Evolutionary conservation across 2,888 invertebrate genomes (phyloP).

Genomic region (Balanococcus diminutus): DNA sequence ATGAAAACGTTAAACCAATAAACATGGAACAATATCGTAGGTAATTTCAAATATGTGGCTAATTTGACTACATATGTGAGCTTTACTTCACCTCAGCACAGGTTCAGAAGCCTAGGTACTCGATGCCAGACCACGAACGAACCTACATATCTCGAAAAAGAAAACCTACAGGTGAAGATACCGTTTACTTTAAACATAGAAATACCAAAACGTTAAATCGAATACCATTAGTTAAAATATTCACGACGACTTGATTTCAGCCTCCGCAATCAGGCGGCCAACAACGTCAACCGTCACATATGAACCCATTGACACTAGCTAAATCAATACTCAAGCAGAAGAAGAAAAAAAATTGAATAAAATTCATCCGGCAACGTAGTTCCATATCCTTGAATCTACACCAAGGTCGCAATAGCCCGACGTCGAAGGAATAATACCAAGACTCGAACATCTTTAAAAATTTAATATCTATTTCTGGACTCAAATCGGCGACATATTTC

Average conservation of each 20-base stretch:
- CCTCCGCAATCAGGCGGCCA: background rate
- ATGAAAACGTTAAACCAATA: too few relatives aligned
- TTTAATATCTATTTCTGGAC: background rate
- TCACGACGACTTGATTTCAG: background rate
- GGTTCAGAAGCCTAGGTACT: too few relatives aligned
- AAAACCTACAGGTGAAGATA: too few relatives aligned
- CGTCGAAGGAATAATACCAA: background rate
- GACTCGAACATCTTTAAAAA: background rate
- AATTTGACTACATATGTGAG: too few relatives aligned
- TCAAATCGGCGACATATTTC: too few relatives aligned
- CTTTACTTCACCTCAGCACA: too few relatives aligned
- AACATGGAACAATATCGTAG: too few relatives aligned
- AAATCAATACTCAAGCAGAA: background rate
- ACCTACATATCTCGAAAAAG: too few relatives aligned
- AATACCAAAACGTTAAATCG: too few relatives aligned
- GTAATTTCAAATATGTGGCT: too few relatives aligned
- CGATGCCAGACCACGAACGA: too few relatives aligned
- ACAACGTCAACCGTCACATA: background rate
- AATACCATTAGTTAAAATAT: background rate
- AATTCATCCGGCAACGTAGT: slow-evolving; percentile 18
- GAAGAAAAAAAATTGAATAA: slow-evolving; percentile 15
- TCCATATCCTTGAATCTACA: background rate
- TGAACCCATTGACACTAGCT: background rate
- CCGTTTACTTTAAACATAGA: too few relatives aligned
- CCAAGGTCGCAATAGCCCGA: background rate